Conservation (phyloP, 64 coral and sea anemone species). For the Stichodactyla mertensii region DNA sequence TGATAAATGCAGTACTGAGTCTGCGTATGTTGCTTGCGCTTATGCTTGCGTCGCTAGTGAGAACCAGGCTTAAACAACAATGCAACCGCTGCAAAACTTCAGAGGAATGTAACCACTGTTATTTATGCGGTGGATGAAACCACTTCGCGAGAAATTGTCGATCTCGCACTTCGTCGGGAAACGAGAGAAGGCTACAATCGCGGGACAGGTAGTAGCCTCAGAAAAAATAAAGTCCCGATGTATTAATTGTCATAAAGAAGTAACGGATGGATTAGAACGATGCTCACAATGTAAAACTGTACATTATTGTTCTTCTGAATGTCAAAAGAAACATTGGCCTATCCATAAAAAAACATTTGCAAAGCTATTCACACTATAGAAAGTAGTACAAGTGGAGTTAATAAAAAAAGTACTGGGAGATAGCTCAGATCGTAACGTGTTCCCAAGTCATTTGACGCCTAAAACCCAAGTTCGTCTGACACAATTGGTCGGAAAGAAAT, state of each 20-base stretch:
- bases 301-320: too few relatives aligned
- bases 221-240: neutral
- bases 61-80: too few relatives aligned
- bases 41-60: too few relatives aligned
- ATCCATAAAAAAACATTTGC: too few relatives aligned
- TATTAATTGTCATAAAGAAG: conserved; percentile 25
- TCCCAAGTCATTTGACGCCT: too few relatives aligned
- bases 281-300: conserved; percentile 21
- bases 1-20: too few relatives aligned
- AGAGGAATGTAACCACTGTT: conserved; percentile 1
- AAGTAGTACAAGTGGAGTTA: too few relatives aligned
- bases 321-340: too few relatives aligned
- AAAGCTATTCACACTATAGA: too few relatives aligned
- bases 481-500: conserved; percentile 37
- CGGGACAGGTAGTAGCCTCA: conserved; percentile 42
- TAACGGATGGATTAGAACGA: neutral
- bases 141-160: conserved; percentile 29
- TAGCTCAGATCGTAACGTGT: conserved; percentile 6
- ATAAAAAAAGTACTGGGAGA: neutral
- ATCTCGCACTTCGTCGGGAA: conserved; percentile 22
- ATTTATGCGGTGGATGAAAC: conserved; percentile 22
- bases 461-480: conserved; percentile 23
- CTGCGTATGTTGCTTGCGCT: too few relatives aligned
- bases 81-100: too few relatives aligned
- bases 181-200: conserved; percentile 33